Percentiles rank a stretch among this genome's conserved stretches.
Evolutionary conservation across 2,888 invertebrate genomes (phyloP).

Genomic region (Crematogaster levior): DNA sequence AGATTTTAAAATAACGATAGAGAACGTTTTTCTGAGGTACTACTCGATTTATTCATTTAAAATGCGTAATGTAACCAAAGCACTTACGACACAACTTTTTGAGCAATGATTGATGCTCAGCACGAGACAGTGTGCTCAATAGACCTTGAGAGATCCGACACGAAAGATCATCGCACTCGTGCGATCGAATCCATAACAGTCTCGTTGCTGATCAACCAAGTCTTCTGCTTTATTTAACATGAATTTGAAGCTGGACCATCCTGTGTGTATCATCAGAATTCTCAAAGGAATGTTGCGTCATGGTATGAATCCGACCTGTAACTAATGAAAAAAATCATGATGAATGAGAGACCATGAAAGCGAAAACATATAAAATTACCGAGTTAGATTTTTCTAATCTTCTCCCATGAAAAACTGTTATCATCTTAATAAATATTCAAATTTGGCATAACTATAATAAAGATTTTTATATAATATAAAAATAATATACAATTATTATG

Average conservation of each 20-base stretch:
- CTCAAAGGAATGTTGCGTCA: constrained; percentile 12
- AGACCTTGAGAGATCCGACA: constrained; percentile 18
- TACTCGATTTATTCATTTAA: background rate
- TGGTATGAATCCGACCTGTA: background rate
- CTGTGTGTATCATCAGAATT: constrained; percentile 27
- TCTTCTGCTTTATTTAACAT: constrained; percentile 41
- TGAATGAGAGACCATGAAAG: background rate
- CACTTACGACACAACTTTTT: background rate
- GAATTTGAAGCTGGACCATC: constrained; percentile 27
- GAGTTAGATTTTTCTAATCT: background rate
- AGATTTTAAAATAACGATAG: background rate
- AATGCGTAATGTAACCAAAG: background rate
- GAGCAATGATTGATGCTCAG: constrained; percentile 34
- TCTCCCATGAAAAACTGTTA: background rate
- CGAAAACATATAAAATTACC: background rate
- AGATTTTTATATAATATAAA: too few species aligned
- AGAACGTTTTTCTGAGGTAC: background rate
- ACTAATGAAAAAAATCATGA: constrained; percentile 3
- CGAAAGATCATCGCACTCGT: constrained; percentile 5
- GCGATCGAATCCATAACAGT: background rate
- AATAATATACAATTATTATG: background rate
- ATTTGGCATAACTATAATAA: background rate
- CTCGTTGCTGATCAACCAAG: background rate
- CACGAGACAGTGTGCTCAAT: background rate
- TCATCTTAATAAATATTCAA: background rate